Evolutionary conservation across 2,888 invertebrate species (phyloP).

Genomic region (Archips xylosteana): DNA sequence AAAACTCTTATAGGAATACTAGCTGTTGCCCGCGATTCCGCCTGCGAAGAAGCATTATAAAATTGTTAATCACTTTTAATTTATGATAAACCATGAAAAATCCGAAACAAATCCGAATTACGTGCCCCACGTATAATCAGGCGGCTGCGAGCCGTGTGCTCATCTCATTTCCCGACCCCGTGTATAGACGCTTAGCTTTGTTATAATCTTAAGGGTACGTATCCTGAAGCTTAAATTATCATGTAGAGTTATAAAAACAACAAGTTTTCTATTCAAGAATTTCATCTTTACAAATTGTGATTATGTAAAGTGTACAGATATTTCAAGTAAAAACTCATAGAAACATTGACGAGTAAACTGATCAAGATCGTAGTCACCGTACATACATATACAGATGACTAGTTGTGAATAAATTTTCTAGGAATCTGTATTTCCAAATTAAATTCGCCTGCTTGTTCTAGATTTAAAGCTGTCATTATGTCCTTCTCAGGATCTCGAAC

Average conservation of each 20-base stretch:
- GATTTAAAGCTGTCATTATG: too few relatives aligned
- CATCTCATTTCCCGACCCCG: slow-evolving; percentile 60
- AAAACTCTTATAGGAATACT: too few relatives aligned
- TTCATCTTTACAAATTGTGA: too few relatives aligned
- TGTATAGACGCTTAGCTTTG: slow-evolving; percentile 14
- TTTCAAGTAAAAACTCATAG: too few relatives aligned
- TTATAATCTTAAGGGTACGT: slow-evolving; percentile 20
- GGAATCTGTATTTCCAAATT: background rate
- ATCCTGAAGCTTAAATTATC: background rate
- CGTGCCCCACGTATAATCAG: slow-evolving; percentile 79
- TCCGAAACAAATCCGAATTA: slow-evolving; percentile 73
- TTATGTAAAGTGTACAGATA: too few relatives aligned
- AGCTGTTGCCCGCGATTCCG: too few relatives aligned
- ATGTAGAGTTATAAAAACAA: background rate
- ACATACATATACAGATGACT: too few relatives aligned
- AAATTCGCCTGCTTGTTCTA: too few relatives aligned
- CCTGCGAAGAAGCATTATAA: background rate
- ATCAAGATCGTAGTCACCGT: too few relatives aligned
- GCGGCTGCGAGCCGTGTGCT: slow-evolving; percentile 75
- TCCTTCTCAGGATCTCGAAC: too few relatives aligned
- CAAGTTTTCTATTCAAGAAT: too few relatives aligned
- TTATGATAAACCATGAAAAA: slow-evolving; percentile 43
- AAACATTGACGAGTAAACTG: too few relatives aligned
- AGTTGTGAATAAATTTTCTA: background rate
- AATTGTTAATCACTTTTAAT: background rate